A percentile compares a stretch with the other conserved stretches of the same genome.
Evolutionary conservation across 2,888 invertebrate species (phyloP).

Genomic region (Tetranychus piercei): DNA sequence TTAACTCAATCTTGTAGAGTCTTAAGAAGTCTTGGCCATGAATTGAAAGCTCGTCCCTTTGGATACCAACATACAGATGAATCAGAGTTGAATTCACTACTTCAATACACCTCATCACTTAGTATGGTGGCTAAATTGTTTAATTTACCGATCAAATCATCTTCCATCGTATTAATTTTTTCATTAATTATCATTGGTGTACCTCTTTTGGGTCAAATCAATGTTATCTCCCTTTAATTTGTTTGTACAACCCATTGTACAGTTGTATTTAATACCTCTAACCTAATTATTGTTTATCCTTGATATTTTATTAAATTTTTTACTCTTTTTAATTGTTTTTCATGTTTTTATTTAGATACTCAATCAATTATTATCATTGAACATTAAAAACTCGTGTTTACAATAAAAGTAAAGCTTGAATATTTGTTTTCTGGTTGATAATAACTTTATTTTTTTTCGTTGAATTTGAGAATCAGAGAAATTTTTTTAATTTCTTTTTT

Average conservation of each 20-base stretch:
- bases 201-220: constrained; percentile 1
- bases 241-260: too few species aligned
- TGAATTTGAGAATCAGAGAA: too few species aligned
- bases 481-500: too few species aligned
- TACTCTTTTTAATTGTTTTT: background rate
- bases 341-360: background rate
- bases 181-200: background rate
- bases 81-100: constrained; percentile 53
- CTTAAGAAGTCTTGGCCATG: constrained; percentile 56
- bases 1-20: constrained; percentile 51
- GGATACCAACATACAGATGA: constrained; percentile 57
- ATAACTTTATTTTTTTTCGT: too few species aligned
- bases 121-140: constrained; percentile 4
- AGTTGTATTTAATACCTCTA: too few species aligned
- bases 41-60: constrained; percentile 55
- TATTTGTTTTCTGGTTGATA: too few species aligned
- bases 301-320: background rate
- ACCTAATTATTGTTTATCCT: too few species aligned
- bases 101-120: constrained; percentile 45
- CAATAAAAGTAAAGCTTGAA: too few species aligned
- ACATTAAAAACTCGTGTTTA: too few species aligned
- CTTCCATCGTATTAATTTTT: background rate
- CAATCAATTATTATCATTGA: background rate
- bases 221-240: constrained; percentile 2
- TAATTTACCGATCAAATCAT: constrained; percentile 3